phyloP scores from a whole-genome alignment of 2,888 invertebrate genomes.

The Dicycla oo region DNA sequence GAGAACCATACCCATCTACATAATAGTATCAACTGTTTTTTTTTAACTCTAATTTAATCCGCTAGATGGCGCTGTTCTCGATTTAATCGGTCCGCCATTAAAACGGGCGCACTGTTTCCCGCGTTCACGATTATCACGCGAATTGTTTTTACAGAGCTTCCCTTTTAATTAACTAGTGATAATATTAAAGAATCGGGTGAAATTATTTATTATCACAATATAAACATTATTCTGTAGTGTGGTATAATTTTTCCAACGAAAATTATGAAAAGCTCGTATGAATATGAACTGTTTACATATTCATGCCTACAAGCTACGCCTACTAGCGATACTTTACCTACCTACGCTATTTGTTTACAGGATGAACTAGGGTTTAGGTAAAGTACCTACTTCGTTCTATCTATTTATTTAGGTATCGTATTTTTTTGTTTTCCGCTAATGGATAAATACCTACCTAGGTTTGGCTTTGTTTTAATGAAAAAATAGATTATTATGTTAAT shows the following conservation, averaged over 20 bases:
- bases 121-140: slow-evolving; percentile 66
- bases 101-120: slow-evolving; percentile 61
- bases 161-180: slow-evolving; percentile 83
- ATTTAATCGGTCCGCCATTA: slow-evolving; percentile 65
- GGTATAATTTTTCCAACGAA: too few relatives aligned
- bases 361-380: background rate
- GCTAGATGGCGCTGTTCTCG: slow-evolving; percentile 79
- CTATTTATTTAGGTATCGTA: rapidly evolving
- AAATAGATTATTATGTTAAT: too few relatives aligned
- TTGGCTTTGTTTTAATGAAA: too few relatives aligned
- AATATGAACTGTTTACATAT: background rate
- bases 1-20: too few relatives aligned
- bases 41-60: slow-evolving; percentile 52
- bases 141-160: slow-evolving; percentile 81
- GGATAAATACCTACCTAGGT: too few relatives aligned
- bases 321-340: too few relatives aligned
- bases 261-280: background rate
- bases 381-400: background rate
- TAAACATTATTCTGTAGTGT: slow-evolving; percentile 16
- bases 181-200: slow-evolving; percentile 70
- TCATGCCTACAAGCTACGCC: background rate
- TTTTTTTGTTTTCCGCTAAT: background rate
- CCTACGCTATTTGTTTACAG: too few relatives aligned
- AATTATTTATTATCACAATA: slow-evolving; percentile 41
- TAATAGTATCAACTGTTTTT: too few relatives aligned